Conservation (phyloP, 1,140 invertebrate genomes). For the Harlomillsia oculata region DNA sequence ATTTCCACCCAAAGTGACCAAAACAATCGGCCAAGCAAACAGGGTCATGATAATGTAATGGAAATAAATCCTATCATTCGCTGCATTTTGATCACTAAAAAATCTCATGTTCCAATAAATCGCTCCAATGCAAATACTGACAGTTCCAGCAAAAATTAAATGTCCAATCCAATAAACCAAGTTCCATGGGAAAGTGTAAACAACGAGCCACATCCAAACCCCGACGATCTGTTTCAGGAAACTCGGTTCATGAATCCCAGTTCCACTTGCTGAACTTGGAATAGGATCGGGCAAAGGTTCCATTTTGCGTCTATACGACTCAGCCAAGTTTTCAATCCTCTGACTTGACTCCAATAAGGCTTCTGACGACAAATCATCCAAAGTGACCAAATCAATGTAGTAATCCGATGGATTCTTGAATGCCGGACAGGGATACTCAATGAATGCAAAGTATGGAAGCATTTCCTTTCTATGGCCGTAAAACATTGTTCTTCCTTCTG, state of each 20-base stretch:
- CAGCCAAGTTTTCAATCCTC: constrained; percentile 72
- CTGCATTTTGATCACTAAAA: constrained; percentile 4
- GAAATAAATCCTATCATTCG: constrained; percentile 56
- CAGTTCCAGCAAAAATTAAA: constrained; percentile 61
- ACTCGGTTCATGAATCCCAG: constrained; percentile 51
- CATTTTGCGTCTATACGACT: constrained; percentile 59
- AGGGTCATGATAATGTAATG: constrained; percentile 72
- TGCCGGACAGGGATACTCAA: constrained; percentile 88
- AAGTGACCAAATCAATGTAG: constrained; percentile 72
- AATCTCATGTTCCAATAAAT: constrained; percentile 78
- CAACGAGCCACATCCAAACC: constrained; percentile 54
- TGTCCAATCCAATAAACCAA: constrained; percentile 64
- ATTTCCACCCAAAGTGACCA: too few relatives aligned
- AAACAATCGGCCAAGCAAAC: constrained; percentile 60
- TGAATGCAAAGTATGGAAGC: constrained; percentile 83
- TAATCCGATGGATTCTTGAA: constrained; percentile 96
- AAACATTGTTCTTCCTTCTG: constrained; percentile 80
- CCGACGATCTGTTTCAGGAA: constrained; percentile 56
- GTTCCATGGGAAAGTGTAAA: constrained; percentile 81
- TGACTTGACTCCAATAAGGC: constrained; percentile 89
- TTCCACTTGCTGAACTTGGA: constrained; percentile 60
- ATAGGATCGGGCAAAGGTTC: constrained; percentile 63
- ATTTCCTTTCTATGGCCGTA: constrained; percentile 77
- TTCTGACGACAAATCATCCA: constrained; percentile 83
- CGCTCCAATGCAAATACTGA: constrained; percentile 73